Base-by-base conservation (phyloP, 2,797 vertebrate genomes). In the Onychomys leucogaster region DNA sequence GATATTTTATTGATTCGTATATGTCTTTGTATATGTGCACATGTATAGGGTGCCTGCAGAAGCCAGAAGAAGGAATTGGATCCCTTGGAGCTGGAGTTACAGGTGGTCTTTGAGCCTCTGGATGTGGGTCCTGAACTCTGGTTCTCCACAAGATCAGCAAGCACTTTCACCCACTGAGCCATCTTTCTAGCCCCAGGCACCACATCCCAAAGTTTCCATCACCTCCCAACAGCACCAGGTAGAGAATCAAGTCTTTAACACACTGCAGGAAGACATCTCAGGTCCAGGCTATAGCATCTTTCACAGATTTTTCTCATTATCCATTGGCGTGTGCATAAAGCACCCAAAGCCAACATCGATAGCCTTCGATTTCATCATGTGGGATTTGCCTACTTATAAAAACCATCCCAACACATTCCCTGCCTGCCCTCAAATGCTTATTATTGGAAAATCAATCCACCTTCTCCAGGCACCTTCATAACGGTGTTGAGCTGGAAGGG, bases 401-500 rank as follows among this genome's bases (percentile, higher is more conserved):
- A 87, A 43, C 34, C n/a, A 73, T 69, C 90, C 86, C 94, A 19
- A 91, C 75, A 52, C 5, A 77, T 65, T 96, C 7, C 59, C 55
- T 84, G 23, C 83, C 86, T 95, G 85, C 17, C 27, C 52, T 65
- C 52, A 91, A 55, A 65, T 76, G 71, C 29, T 83, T 94, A 92
- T 87, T 89, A 93, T 65, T 86, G 95, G 90, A 89, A 97, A 97
- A 95, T 92, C 91, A 94, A 75, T 95, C 76, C 37, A 73, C 41
- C 25, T 96, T 87, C 92, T 69, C 83, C 52, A 88, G 82, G 94
- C 81, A 84, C 89, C 84, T 96, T 97, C 80, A 91, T 94, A 94
- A 95, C 75, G 37, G 67, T 27, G 46, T 69, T 90, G 46, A 96
- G 59, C 67, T 77, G 21, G 46, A 84, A 91, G 37, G 49, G 65